phyloP scores from a whole-genome alignment of 2,797 vertebrate species.

The Pseudochirops cupreus region DNA sequence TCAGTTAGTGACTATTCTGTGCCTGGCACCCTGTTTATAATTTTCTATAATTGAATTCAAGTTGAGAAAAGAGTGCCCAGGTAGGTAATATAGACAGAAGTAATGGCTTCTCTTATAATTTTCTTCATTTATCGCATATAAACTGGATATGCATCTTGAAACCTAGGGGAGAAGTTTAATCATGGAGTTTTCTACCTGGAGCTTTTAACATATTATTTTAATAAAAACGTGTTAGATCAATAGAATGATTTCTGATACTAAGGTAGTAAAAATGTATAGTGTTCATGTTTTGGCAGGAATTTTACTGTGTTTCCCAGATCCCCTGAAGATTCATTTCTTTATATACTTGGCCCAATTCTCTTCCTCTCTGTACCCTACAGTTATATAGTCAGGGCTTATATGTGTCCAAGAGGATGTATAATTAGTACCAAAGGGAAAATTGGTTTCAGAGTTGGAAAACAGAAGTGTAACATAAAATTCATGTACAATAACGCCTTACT shows the following conservation, averaged over 20 bases:
- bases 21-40: conserved; percentile 61
- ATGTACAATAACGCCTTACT: background rate
- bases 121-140: conserved; percentile 11
- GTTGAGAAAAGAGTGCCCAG: background rate
- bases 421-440: conserved; percentile 52
- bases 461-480: conserved; percentile 37
- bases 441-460: conserved; percentile 34
- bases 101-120: background rate
- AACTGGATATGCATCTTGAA: conserved; percentile 10
- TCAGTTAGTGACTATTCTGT: conserved; percentile 74
- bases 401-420: conserved; percentile 22
- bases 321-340: background rate
- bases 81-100: conserved; percentile 14
- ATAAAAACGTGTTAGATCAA: conserved; percentile 26
- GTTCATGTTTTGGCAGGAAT: background rate
- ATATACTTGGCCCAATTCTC: conserved; percentile 3
- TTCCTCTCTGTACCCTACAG: background rate
- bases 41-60: conserved; percentile 67
- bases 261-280: conserved; percentile 2
- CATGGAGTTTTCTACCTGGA: conserved; percentile 9
- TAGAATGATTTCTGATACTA: background rate
- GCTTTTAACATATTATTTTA: conserved; percentile 5
- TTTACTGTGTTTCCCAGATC: conserved; percentile 10
- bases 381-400: background rate
- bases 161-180: conserved; percentile 18